Evolutionary conservation across 2,113 vertebrate genomes (phyloP), one percentile per base, ranked within the genome.

Genomic region (Grallaria varia): DNA sequence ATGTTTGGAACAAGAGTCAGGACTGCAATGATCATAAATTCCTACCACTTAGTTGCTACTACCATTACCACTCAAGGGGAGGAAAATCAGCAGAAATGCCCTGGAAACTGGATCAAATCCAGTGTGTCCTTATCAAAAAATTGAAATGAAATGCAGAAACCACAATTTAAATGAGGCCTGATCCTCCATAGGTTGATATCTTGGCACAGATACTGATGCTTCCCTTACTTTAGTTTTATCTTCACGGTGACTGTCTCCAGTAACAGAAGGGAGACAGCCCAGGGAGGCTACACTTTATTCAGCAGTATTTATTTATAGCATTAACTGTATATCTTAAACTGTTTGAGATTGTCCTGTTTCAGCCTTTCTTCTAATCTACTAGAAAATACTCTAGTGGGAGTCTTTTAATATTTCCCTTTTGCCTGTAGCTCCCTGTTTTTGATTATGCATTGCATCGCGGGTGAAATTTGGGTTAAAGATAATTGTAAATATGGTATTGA

Each of bases 401-500:
- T 95, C 67, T 92, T 89, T 87, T 82, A 85, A 84, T 82, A 14
- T 59, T 58, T 72, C 23, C 50, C 62, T 94, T 95, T 93, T 92
- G 86, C 72, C 72, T 58, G 3, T 88, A 93, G 84, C 80, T 62
- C 96, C 98, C 97, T 94, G 97, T 95, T 97, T 97, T 95, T 97
- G 97, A 98, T 98, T 98, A 98, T 98, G 95, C 94, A 85, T 95
- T 87, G 89, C 93, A 95, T 91, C 33, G 76, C 3, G 87, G 97
- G 98, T 97, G 98, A 98, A 96, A 98, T 98, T 98, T 98, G 97
- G 97, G 98, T 98, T 98, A 98, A 98, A 98, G 98, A 98, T 98
- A 99, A 99, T 99, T 98, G 99, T 98, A 98, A 98, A 97, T 98
- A 97, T 97, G 96, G 97, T 99, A 98, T 98, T 98, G 97, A 98